Evolutionary conservation across 92 coral and sea anemone genomes (phyloP).

Genomic region (Bergia sp.): DNA sequence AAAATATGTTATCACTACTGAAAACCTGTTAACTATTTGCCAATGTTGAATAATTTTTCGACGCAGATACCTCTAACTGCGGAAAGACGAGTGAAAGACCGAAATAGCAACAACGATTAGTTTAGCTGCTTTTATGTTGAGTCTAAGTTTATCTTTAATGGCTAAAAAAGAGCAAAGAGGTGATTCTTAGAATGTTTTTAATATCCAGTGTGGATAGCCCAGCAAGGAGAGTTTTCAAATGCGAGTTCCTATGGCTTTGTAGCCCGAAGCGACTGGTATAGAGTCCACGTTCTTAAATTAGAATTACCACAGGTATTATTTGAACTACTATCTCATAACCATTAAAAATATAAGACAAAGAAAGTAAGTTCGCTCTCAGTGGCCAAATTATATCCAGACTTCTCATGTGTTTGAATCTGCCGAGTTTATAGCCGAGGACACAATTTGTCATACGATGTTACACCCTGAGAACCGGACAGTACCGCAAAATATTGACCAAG

Average conservation of each 20-base stretch:
- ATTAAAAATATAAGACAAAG: background rate
- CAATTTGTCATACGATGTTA: background rate
- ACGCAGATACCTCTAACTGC: background rate
- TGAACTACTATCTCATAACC: slow-evolving; percentile 15
- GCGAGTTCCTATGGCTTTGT: slow-evolving; percentile 16
- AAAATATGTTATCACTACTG: slow-evolving; percentile 20
- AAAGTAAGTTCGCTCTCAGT: slow-evolving; percentile 4
- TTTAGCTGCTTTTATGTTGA: background rate
- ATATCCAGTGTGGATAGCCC: background rate
- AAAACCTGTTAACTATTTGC: slow-evolving; percentile 14
- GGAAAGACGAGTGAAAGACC: background rate
- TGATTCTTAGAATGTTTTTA: slow-evolving; percentile 20
- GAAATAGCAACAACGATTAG: background rate
- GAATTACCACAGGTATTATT: slow-evolving; percentile 8
- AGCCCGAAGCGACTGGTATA: slow-evolving; percentile 36
- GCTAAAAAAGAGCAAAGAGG: background rate
- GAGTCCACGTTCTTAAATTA: slow-evolving; percentile 16
- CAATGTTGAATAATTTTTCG: background rate
- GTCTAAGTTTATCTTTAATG: background rate
- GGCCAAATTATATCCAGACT: background rate
- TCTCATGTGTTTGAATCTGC: background rate
- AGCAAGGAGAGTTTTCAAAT: slow-evolving; percentile 15
- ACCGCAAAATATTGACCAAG: background rate
- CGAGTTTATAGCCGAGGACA: background rate
- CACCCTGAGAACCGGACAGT: slow-evolving; percentile 3